Evolutionary conservation across 2,113 vertebrate genomes (phyloP).

Genomic region (Dasyprocta punctata): DNA sequence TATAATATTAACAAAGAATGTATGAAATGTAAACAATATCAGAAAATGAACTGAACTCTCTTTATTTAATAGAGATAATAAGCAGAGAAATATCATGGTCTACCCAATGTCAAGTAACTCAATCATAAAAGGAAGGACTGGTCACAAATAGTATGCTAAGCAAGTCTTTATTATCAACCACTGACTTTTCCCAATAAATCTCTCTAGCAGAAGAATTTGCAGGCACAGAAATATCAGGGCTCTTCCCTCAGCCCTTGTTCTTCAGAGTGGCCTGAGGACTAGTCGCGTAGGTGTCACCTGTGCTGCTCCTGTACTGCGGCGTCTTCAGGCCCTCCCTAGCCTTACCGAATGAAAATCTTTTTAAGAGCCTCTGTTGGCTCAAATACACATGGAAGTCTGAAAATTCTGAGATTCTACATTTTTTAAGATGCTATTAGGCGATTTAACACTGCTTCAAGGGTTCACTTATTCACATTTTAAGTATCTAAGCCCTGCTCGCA

Average conservation of each 20-base stretch:
- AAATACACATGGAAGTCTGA: neutral
- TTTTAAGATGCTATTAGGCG: neutral
- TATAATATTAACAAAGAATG: neutral
- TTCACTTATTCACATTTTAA: neutral
- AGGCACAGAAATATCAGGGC: neutral
- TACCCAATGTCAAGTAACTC: neutral
- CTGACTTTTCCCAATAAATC: neutral
- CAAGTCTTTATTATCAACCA: constrained; percentile 20
- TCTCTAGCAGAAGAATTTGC: constrained; percentile 8
- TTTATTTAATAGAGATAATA: neutral
- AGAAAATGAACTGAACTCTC: neutral
- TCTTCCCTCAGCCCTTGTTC: neutral
- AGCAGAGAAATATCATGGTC: neutral
- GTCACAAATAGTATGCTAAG: neutral
- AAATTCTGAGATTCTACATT: neutral
- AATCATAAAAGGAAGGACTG: neutral
- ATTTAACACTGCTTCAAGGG: neutral
- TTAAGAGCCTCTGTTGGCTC: neutral
- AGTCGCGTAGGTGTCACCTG: neutral
- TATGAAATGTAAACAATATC: neutral
- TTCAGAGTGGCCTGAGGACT: neutral
- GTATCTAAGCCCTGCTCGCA: neutral
- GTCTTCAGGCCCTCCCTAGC: neutral
- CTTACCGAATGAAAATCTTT: neutral
- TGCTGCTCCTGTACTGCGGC: neutral